Base-by-base conservation (phyloP, 2,113 vertebrate species). In the Semnopithecus entellus region DNA sequence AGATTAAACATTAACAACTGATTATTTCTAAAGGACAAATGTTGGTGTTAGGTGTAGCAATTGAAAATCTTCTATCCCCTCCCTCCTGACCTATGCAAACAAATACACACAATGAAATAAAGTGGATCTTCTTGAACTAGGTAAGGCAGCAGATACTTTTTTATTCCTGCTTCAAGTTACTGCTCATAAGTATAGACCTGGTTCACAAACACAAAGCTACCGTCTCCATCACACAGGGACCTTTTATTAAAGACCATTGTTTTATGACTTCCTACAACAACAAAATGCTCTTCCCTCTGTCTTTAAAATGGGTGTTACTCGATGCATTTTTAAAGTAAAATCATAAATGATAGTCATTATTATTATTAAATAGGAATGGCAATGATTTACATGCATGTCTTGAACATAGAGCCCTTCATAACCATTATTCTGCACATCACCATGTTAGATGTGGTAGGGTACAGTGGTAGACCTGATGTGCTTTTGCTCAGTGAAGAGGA, bases 351-450 rank as follows among this genome's bases (percentile, higher is more conserved):
- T 48, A 76, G 20, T 27, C 32, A 75, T 12, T 35, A 23, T 20
- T 61, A 66, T 38, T n/a, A 18, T 38, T 61, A 35, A 68, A 12
- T 9, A 83, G 45, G 30, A 40, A 70, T 3, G 5, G 0, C 7
- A 43, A 3, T 57, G 48, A 8, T 64, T 66, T 64, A 1, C 5
- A 11, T 20, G 5, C 1, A 0, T 7, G 7, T 18, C 32, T 20
- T 14, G 3, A 5, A 7, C 3, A 7, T 1, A 14, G 27, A 25
- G 5, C 61, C 6, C n/a, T 43, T 61, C 48, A 20, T 0, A 10
- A 12, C 20, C 6, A 4, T 23, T 64, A 0, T 73, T 35, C 83
- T 76, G 30, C 0, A 4, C 1, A 13, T 32, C 0, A 0, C 9
- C 3, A 0, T 5, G 23, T 10, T 80, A 35, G 6, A 2, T 1